These are phyloP conservation scores for Stramonita haemastoma DNA, from an alignment of 2,888 invertebrate genomes.

Conservation along the genomic window DNA sequence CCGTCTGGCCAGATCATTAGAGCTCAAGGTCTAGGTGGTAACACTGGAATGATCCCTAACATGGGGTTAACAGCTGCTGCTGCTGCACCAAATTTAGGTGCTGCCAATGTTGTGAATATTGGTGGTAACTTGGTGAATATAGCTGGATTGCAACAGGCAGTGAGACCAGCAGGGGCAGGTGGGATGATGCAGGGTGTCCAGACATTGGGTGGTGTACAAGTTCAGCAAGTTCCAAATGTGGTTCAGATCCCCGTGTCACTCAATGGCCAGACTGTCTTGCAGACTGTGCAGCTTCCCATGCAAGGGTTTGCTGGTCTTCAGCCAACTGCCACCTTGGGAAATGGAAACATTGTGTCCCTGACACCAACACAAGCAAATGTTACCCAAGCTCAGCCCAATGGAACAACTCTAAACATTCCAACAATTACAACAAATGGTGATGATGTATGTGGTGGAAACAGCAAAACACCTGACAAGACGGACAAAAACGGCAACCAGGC, in stretches of 20 bases:
- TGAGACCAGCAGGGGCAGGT: constrained; percentile 50
- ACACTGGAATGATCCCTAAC: constrained; percentile 53
- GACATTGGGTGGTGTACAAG: constrained; percentile 81
- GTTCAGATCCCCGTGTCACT: constrained; percentile 93
- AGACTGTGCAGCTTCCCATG: constrained; percentile 95
- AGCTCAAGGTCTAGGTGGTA: constrained; percentile 57
- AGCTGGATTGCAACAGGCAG: constrained; percentile 52
- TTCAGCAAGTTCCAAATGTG: constrained; percentile 75
- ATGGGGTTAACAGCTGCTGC: constrained; percentile 57
- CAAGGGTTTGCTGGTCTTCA: constrained; percentile 83
- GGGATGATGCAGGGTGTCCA: constrained; percentile 81
- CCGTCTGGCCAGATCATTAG: constrained; percentile 68
- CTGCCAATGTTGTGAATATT: constrained; percentile 64
- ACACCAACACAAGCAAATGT: constrained; percentile 28
- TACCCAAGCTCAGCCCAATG: constrained; percentile 31
- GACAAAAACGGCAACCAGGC: constrained; percentile 36
- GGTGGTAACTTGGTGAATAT: constrained; percentile 68
- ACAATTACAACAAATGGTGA: constrained; percentile 45
- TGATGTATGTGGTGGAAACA: constrained; percentile 3
- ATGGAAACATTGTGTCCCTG: constrained; percentile 42
- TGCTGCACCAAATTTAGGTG: constrained; percentile 53
- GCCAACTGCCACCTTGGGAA: constrained; percentile 46
- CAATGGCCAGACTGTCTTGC: constrained; percentile 95
- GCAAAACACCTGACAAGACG: constrained; percentile 45
- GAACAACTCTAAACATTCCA: constrained; percentile 38